These are phyloP conservation scores for Sciurus niger DNA, from an alignment of 2,113 vertebrate genomes.

Conservation along the genomic window DNA sequence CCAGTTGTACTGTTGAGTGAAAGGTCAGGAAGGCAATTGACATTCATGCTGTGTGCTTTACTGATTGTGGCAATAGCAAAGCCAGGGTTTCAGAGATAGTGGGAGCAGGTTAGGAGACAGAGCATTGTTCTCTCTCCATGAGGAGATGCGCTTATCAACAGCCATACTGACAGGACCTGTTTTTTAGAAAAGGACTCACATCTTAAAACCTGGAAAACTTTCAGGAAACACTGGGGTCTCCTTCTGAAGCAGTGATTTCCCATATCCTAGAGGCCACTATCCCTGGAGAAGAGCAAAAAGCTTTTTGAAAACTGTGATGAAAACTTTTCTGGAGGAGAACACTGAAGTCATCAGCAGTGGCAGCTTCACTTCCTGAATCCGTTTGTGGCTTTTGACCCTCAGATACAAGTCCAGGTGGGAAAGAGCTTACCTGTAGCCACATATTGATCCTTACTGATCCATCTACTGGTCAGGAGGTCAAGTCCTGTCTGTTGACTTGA, in stretches of 20 bases:
- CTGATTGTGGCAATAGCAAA: not conserved
- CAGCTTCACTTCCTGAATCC: conserved; percentile 93
- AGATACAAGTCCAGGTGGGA: conserved; percentile 94
- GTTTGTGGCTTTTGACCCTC: conserved; percentile 93
- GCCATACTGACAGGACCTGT: not conserved
- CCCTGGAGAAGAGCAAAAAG: conserved; percentile 25
- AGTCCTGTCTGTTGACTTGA: conserved; percentile 84
- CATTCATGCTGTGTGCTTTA: not conserved
- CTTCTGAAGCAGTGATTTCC: not conserved
- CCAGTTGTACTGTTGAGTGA: no score
- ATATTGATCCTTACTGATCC: conserved; percentile 95
- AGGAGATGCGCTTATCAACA: not conserved
- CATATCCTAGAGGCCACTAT: not conserved
- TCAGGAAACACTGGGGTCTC: not conserved
- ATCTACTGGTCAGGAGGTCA: conserved; percentile 97
- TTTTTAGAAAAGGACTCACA: conserved; percentile 48
- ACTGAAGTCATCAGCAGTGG: conserved; percentile 89
- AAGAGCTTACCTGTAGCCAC: conserved; percentile 94
- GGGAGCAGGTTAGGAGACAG: not conserved
- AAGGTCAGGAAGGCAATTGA: accelerated
- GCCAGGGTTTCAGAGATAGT: conserved; percentile 9
- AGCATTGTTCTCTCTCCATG: not conserved
- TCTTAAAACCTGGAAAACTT: conserved; percentile 34
- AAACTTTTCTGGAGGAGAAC: conserved; percentile 92
- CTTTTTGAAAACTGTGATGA: conserved; percentile 81